Percentiles rank a stretch among this genome's conserved stretches.
These are phyloP conservation scores for Scarus forsteni DNA, from an alignment of 2,797 vertebrate species.

Conservation along the genomic window DNA sequence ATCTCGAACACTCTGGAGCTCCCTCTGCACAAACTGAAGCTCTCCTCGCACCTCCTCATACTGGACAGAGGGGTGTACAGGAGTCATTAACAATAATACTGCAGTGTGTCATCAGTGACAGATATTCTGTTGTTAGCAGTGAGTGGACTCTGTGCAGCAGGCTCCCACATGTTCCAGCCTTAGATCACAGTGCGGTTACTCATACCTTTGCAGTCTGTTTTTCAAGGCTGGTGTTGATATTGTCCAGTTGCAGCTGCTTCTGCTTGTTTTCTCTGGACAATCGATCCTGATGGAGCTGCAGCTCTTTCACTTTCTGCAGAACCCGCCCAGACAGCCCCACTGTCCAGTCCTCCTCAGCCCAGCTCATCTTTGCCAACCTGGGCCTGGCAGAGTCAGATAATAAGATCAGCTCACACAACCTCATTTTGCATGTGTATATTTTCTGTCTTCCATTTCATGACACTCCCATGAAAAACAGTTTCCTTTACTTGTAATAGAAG, in stretches of 20 bases:
- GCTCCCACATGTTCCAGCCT: no score
- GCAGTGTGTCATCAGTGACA: no score
- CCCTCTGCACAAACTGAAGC: constrained; percentile 74
- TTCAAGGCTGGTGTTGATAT: constrained; percentile 78
- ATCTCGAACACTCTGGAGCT: constrained; percentile 78
- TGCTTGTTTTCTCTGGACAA: constrained; percentile 85
- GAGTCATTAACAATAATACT: neutral
- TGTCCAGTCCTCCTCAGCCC: constrained; percentile 88
- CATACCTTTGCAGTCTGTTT: constrained; percentile 85
- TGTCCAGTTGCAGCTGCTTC: constrained; percentile 87
- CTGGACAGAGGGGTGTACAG: constrained; percentile 41
- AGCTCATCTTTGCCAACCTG: constrained; percentile 81
- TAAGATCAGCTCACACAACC: neutral
- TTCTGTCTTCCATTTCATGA: neutral
- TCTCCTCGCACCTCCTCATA: constrained; percentile 82
- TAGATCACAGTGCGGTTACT: neutral
- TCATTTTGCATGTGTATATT: neutral
- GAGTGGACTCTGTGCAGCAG: no score
- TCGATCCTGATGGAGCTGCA: constrained; percentile 83
- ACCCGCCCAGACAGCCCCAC: constrained; percentile 83
- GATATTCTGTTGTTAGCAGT: no score
- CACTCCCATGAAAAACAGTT: no score
- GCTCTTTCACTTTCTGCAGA: constrained; percentile 84
- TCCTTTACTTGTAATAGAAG: neutral
- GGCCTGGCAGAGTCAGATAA: constrained; percentile 26